phyloP scores from a whole-genome alignment of 2,888 invertebrate species.

The Epinotia demarniana region DNA sequence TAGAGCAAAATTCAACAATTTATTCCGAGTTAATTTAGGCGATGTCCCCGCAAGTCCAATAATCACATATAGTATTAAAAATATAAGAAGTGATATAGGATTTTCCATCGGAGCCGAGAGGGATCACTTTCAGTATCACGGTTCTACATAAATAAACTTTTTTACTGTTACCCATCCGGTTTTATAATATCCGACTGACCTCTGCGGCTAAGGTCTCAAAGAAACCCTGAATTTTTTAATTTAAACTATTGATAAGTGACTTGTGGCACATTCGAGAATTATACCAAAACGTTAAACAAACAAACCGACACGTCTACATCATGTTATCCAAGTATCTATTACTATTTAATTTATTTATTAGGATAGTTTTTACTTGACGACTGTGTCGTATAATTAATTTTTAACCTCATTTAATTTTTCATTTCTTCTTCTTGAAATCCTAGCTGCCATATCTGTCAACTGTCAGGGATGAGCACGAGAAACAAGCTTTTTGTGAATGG shows the following conservation, averaged over 20 bases:
- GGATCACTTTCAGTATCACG: background rate
- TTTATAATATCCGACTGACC: conserved; percentile 76
- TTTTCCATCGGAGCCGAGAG: background rate
- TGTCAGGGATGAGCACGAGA: too few relatives aligned
- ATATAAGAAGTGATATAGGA: background rate
- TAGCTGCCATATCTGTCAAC: too few relatives aligned
- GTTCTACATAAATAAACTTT: conserved; percentile 56
- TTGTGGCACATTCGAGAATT: conserved; percentile 2
- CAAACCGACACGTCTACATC: background rate
- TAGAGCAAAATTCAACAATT: conserved; percentile 60
- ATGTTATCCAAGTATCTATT: background rate
- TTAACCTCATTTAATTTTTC: too few relatives aligned
- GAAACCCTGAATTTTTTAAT: conserved; percentile 53
- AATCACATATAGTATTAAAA: background rate
- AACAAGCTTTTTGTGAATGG: too few relatives aligned
- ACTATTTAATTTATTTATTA: too few relatives aligned
- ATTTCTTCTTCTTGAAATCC: too few relatives aligned
- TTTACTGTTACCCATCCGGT: conserved; percentile 64
- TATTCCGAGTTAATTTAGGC: conserved; percentile 44
- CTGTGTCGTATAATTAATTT: too few relatives aligned
- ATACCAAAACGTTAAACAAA: conserved; percentile 1
- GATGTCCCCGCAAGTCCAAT: background rate
- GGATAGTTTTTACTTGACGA: too few relatives aligned
- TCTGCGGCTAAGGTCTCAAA: conserved; percentile 64
- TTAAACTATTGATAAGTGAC: conserved; percentile 36